Evolutionary conservation across 2,113 vertebrate species (phyloP).

Genomic region (Nycticryphes semicollaris): DNA sequence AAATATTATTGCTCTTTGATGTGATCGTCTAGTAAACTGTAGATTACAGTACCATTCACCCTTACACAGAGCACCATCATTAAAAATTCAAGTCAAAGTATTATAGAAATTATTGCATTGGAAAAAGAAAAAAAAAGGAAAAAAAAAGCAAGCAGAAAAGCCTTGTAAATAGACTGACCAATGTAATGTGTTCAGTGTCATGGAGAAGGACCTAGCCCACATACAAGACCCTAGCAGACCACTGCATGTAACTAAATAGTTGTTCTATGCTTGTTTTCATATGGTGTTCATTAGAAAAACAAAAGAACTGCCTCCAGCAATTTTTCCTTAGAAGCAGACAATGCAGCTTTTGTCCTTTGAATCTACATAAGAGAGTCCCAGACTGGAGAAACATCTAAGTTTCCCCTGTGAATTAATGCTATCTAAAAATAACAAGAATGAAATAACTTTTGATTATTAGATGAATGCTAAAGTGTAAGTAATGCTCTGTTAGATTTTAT

Average conservation of each 20-base stretch:
- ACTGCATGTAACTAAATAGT: constrained; percentile 27
- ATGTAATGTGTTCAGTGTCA: not conserved
- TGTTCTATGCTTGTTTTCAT: constrained; percentile 41
- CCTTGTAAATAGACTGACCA: not conserved
- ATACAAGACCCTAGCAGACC: not conserved
- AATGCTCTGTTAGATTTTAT: not conserved
- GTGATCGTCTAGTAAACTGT: not conserved
- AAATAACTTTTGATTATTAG: constrained; percentile 38
- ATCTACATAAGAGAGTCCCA: constrained; percentile 3
- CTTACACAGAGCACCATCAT: not conserved
- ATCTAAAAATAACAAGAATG: constrained; percentile 49
- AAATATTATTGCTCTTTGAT: constrained; percentile 4
- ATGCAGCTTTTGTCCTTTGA: constrained; percentile 49
- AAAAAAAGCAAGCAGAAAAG: not conserved
- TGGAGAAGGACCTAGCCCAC: not conserved
- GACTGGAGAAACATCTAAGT: constrained; percentile 3
- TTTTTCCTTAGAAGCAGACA: constrained; percentile 50
- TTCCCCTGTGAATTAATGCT: constrained; percentile 39
- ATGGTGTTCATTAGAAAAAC: constrained; percentile 48
- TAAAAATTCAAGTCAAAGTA: not conserved
- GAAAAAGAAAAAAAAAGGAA: not conserved
- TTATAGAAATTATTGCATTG: not conserved
- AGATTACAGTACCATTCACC: not conserved
- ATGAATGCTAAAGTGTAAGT: constrained; percentile 13
- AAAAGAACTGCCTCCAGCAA: constrained; percentile 52